Evolutionary conservation across 2,797 vertebrate genomes (phyloP).

Genomic region (Lithobates pipiens): DNA sequence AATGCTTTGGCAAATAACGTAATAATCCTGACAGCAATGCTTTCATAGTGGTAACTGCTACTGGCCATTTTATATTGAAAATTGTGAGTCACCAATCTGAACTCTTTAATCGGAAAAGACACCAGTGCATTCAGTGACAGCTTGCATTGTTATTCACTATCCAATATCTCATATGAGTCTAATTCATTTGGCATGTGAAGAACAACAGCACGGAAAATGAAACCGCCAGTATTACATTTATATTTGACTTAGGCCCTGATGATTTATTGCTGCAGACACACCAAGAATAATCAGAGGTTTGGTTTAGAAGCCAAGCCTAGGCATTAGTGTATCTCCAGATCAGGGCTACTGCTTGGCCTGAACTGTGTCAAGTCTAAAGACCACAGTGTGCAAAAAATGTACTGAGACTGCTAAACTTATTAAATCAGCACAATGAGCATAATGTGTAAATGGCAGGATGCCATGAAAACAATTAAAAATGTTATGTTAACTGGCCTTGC

Average conservation of each 20-base stretch:
- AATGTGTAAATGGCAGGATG: neutral
- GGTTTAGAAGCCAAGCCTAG: too few species aligned
- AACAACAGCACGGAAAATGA: neutral
- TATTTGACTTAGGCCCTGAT: neutral
- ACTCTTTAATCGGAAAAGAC: neutral
- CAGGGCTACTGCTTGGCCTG: neutral
- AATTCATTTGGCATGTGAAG: neutral
- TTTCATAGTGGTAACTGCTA: neutral
- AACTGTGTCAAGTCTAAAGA: too few species aligned
- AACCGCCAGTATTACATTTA: neutral
- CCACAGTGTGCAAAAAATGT: too few species aligned
- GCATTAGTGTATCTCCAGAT: neutral
- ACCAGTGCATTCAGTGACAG: neutral
- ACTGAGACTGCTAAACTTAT: too few species aligned
- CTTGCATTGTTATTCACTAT: neutral
- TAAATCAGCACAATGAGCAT: neutral
- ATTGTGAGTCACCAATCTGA: slow-evolving; percentile 27
- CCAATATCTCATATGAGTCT: neutral
- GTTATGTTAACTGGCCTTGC: neutral
- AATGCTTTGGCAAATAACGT: slow-evolving; percentile 24
- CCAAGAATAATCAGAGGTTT: neutral
- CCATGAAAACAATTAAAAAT: neutral
- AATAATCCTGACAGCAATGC: slow-evolving; percentile 14
- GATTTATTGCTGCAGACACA: neutral
- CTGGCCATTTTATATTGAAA: slow-evolving; percentile 25